Percentiles rank a stretch among this genome's conserved stretches.
phyloP scores from a whole-genome alignment of 2,113 vertebrate genomes.

The Platichthys stellatus region DNA sequence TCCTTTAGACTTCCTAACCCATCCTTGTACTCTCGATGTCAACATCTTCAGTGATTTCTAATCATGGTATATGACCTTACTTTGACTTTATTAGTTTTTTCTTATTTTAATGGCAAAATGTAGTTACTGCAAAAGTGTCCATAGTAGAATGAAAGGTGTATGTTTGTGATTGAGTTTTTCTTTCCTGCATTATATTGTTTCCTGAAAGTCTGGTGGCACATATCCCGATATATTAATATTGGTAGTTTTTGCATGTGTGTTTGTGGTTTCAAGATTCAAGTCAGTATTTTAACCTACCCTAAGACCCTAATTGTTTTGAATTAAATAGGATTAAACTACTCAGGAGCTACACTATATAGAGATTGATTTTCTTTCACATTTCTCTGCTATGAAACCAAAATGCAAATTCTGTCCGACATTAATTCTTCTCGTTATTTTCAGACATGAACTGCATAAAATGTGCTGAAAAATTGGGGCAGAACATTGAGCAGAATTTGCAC shows the following conservation, averaged over 20 bases:
- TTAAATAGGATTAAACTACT: background rate
- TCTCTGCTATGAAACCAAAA: background rate
- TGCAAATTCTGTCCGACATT: background rate
- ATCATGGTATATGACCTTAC: background rate
- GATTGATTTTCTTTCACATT: slow-evolving; percentile 5
- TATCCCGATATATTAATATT: too few relatives aligned
- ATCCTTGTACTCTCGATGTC: background rate
- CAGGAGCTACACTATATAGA: background rate
- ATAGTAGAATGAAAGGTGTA: background rate
- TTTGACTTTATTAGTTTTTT: background rate
- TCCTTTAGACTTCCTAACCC: slow-evolving; percentile 1
- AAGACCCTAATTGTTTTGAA: background rate
- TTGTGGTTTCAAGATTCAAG: background rate
- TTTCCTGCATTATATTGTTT: background rate
- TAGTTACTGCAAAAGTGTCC: background rate
- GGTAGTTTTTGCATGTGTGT: too few relatives aligned
- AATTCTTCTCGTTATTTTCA: background rate
- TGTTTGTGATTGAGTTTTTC: background rate
- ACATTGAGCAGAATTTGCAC: too few relatives aligned
- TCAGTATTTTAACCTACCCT: background rate
- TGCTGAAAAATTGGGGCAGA: too few relatives aligned
- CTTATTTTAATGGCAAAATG: background rate
- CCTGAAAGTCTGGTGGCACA: background rate
- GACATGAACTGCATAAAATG: too few relatives aligned
- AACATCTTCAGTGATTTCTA: background rate